Evolutionary conservation across 1,140 invertebrate genomes (phyloP), one percentile per base, ranked within the genome.

Genomic region (Drosophila arizonae): DNA sequence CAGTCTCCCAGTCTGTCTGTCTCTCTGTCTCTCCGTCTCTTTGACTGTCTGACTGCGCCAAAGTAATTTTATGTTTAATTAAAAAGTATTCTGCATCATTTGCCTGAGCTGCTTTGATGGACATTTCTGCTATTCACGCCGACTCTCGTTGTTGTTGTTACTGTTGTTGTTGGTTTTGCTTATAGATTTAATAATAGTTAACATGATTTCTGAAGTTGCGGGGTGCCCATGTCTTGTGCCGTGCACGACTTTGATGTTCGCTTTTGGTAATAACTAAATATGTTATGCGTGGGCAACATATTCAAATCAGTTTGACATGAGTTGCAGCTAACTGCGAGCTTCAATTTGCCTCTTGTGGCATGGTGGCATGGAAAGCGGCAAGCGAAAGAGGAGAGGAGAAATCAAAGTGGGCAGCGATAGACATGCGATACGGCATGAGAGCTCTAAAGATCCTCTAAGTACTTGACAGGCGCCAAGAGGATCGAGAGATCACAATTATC

Each of bases 51-150:
- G 28, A 48, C 33, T 36, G 66, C 72, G 64, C 68, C 72, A 87
- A 88, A 88, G 79, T 87, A 87, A 84, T 87, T 87, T 87, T 77
- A 79, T 79, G 84, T 88, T 88, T 87, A 87, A 87, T 87, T 87
- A 87, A 88, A 87, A 86, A 86, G 79, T 82, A 87, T 86, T 87
- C 82, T 79, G 82, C 78, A 65, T 81, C 81, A 81, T 73, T 76
- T 84, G 80, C 73, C 77, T 50, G 55, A 24, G 51, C 26, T 24
- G 36, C 65, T 77, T 81, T 86, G 82, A 87, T 86, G 79, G 82
- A 87, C 82, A 82, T 76, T 85, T 87, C 66, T 80, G 77, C 81
- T 85, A 82, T 82, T 80, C 81, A 85, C 66, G 68, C 52, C 63
- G 62, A 70, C 57, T 50, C 51, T 63, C 11, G 11, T 66, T 62